Base-by-base conservation (phyloP, 1,140 invertebrate genomes). In the Papilio helenus region DNA sequence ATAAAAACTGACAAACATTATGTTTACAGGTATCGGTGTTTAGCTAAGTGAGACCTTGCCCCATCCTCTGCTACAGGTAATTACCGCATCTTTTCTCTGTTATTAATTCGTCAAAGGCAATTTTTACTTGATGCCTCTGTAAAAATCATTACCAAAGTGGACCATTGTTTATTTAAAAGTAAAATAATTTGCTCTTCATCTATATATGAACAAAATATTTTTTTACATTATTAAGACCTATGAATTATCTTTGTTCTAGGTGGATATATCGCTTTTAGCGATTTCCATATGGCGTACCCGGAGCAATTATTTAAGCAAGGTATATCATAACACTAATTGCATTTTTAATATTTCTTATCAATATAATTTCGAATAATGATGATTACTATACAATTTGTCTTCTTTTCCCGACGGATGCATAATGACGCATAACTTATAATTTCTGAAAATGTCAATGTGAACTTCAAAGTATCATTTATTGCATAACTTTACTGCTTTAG, bases 1-100 rank as follows among this genome's bases (percentile, higher is more conserved):
- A 61, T 26, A 26, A 14, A 14, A 14, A 26, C 9, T 61, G 61
- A 68, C 61, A 14, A 68, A 68, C 26, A 26, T 87, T 88, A 80
- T 92, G 72, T 90, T 90, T 85, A 83, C 92, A 93, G 92, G 90
- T 93, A 49, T 87, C 92, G 20, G 92, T 93, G 80, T 93, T 88
- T 87, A 93, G 90, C 84, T 93, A 93, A 85, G 61, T 18, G 23
- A 68, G 83, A 81, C 80, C 20, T 71, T 72, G 2, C 44, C 72
- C 55, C 46, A 42, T 78, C 72, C 51, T 80, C 82, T 82, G 79
- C 77, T 68, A 82, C 85, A 88, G 88, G 88, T 88, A 86, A 84
- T 72, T 85, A 55, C 12, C 3, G 16, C 44, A 42, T 46, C 46
- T 72, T 44, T 81, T 76, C 12, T 68, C 1, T 0, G 16, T 1